Evolutionary conservation across 2,113 vertebrate species (phyloP), one percentile per base, ranked within the genome.

Genomic region (Pollimyrus isidori): DNA sequence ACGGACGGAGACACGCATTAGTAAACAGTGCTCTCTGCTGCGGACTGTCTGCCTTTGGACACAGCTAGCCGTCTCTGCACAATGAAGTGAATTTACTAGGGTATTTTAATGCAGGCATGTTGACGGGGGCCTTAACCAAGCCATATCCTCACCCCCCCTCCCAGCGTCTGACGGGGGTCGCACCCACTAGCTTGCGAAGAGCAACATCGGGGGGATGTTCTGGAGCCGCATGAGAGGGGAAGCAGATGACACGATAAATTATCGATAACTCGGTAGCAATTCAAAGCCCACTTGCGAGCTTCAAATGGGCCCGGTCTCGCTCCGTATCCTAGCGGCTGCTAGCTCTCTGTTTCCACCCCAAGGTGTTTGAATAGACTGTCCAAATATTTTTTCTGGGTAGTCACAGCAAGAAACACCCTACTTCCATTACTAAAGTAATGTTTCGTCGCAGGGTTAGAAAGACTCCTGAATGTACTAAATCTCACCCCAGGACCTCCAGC

Each of bases 221-320:
- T 96, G 95, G 88, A 95, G 95, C 92, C 91, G 92, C 91, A 90
- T 30, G 90, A 93, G 92, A 92, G 94, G 94, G 94, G 93, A 95
- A 95, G 94, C 96, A 96, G 96, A 96, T 96, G 96, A 96, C 95
- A 94, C 95, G 93, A 96, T 96, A 95, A 96, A 96, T 96, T 96
- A 96, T 96, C 96, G 94, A 96, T 96, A 95, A 93, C 92, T 94
- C 93, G 94, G 93, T 94, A 93, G 93, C 94, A 95, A 95, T 96
- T 96, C 96, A 96, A 95, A 96, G 96, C 94, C 93, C 94, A 93
- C 94, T 95, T 96, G 95, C 95, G 95, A 95, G 92, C 90, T 48
- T 82, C 93, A 91, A 92, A 92, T 90, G 89, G 93, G 92, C 93
- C 93, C 95, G 83, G 93, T 94, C 93, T 96, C 95, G 95, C 95